Evolutionary conservation across 2,797 vertebrate genomes (phyloP), one percentile per base, ranked within the genome.

Genomic region (Huso huso): DNA sequence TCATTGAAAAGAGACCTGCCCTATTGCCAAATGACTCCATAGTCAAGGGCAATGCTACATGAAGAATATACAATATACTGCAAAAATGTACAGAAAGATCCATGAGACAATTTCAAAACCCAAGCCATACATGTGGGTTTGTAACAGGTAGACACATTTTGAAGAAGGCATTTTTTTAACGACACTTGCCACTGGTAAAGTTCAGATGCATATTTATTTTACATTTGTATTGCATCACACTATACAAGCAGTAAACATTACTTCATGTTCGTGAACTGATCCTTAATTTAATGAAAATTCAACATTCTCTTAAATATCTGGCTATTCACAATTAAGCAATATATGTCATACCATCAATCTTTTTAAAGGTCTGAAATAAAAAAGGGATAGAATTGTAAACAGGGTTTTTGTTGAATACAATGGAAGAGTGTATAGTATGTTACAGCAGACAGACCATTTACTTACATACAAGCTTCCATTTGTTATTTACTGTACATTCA

Each of bases 261-360:
- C 83, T 89, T 88, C 79, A 81, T 83, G 83, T 81, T 75, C 80
- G 83, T 86, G 81, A 77, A 75, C 74, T 18, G 61, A 48, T 69
- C 80, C 77, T 79, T 57, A 58, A 69, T 12, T 79, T 72, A 51
- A 85, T 84, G 84, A 86, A 88, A 89, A 88, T 76, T 78, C 70
- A 68, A 85, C 88, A 88, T 92, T 92, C 88, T 82, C 82, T 84
- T 78, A 83, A 82, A 71, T 76, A 75, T 77, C 72, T 81, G 79
- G 78, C 76, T 92, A 93, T 94, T 89, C 94, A 93, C 89, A 92
- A 80, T 81, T 89, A 90, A 91, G 88, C 88, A 87, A 82, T 81
- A 80, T 83, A 81, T 70, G 87, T 83, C 65, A 74, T 80, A 79
- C 79, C 62, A 77, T 72, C 72, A 71, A 73, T 77, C 77, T 69